These are phyloP conservation scores for Zaprionus capensis DNA, from an alignment of 1,140 invertebrate species.

Conservation along the genomic window DNA sequence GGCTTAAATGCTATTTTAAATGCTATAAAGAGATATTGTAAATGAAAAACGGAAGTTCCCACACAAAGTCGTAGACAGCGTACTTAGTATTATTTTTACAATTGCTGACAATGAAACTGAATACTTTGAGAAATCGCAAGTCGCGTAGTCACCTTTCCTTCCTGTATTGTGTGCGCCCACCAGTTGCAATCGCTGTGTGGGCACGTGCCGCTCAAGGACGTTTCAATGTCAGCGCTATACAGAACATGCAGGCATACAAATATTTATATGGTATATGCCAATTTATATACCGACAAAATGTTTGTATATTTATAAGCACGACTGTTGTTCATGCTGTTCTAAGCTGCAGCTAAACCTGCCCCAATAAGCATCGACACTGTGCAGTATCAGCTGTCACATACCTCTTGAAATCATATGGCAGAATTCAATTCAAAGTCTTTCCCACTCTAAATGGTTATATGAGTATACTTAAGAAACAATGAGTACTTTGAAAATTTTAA, in stretches of 20 bases:
- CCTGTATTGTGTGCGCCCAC: constrained; percentile 19
- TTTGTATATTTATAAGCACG: constrained; percentile 30
- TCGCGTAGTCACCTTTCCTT: constrained; percentile 5
- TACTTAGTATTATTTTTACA: constrained; percentile 36
- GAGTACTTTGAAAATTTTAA: no score
- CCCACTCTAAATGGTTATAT: no score
- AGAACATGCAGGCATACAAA: constrained; percentile 13
- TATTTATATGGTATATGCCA: background rate
- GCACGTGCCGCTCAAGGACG: constrained; percentile 71
- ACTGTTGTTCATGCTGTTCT: constrained; percentile 17
- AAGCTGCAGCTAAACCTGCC: constrained; percentile 42
- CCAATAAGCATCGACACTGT: constrained; percentile 2
- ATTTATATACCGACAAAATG: constrained; percentile 9
- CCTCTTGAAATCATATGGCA: constrained; percentile 2
- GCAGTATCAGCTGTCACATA: background rate
- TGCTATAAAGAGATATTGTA: constrained; percentile 40
- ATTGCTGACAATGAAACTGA: constrained; percentile 63
- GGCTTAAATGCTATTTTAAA: constrained; percentile 26
- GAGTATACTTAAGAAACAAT: no score
- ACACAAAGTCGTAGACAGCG: constrained; percentile 27
- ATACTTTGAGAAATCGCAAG: constrained; percentile 29
- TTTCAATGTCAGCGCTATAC: constrained; percentile 63
- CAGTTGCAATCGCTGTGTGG: constrained; percentile 34
- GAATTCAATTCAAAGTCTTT: background rate
- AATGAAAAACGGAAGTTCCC: constrained; percentile 64